Evolutionary conservation across 2,113 vertebrate species (phyloP), one percentile per base, ranked within the genome.

Genomic region (Syngnathus scovelli): DNA sequence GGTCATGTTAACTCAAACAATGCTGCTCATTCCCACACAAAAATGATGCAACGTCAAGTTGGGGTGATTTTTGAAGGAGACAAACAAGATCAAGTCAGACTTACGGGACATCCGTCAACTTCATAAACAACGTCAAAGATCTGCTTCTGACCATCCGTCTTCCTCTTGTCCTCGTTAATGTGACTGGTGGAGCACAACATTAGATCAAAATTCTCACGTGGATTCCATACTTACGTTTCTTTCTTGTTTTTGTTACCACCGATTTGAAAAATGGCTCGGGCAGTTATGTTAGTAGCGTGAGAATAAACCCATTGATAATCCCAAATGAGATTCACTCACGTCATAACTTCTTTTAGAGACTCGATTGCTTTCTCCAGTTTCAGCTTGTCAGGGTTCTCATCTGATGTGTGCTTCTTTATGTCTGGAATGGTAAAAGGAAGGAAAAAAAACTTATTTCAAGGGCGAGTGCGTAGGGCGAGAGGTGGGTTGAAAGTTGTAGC

Each of bases 71-170:
- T 49, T 15, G 12, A 46, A 16, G 4, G 5, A 68, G n/a, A 73
- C 13, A 61, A 1, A n/a, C 7, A 46, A 21, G 41, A 21, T 2
- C 41, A 43, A 21, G 0, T 68, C 37, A 48, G 62, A 93, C 95
- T 95, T 90, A 98, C 96, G 27, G 97, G 97, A 78, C 96, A 99
- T 75, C 95, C 95, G 77, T 98, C 98, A 51, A 98, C 98, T 90
- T 99, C 96, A 83, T 99, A 99, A 73, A 99, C 95, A 18, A 99
- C 95, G 0, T 99, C 96, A 83, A 99, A 99, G 86, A 99, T 98
- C 83, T 97, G 96, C 84, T 94, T 95, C 79, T 99, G 96, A 48
- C 95, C 95, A 79, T 99, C 97, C 0, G 97, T 99, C 91, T 98
- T 99, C 69, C 97, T 94, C 89, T 99, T 99, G 88, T 99, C 97